These are phyloP conservation scores for Addax nasomaculatus DNA, from an alignment of 2,113 vertebrate genomes.

Conservation along the genomic window DNA sequence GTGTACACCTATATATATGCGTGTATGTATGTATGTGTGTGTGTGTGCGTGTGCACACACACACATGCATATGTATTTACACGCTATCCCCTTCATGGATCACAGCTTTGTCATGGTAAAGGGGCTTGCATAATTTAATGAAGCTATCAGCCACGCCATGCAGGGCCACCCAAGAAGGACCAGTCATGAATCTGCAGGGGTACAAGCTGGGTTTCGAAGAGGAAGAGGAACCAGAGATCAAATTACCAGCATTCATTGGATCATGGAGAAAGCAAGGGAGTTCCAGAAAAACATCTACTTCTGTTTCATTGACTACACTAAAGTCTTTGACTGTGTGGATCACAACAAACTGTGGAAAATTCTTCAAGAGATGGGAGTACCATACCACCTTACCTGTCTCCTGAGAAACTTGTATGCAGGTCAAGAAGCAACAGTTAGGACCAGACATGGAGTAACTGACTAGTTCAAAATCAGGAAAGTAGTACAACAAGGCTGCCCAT, in stretches of 20 bases:
- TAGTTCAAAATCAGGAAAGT: background rate
- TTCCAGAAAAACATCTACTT: background rate
- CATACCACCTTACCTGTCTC: background rate
- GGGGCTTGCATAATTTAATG: background rate
- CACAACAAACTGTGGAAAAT: background rate
- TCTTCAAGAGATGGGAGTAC: background rate
- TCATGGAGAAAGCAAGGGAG: background rate
- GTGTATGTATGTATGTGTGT: rapidly evolving
- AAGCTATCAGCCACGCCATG: background rate
- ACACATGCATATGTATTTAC: background rate
- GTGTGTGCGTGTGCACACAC: rapidly evolving
- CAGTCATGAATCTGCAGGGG: background rate
- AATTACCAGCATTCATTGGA: background rate
- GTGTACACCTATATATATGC: background rate
- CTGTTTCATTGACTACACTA: background rate
- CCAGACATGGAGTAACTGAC: background rate
- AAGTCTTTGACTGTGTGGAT: background rate
- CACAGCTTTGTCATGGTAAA: background rate
- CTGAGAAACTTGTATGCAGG: background rate
- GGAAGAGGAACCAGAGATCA: background rate
- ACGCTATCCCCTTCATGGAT: background rate
- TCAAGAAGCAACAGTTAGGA: background rate
- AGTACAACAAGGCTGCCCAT: background rate
- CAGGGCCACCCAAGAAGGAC: background rate
- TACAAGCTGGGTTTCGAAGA: background rate